Evolutionary conservation across 2,888 invertebrate species (phyloP), one percentile per base, ranked within the genome.

Genomic region (Macropis europaea): DNA sequence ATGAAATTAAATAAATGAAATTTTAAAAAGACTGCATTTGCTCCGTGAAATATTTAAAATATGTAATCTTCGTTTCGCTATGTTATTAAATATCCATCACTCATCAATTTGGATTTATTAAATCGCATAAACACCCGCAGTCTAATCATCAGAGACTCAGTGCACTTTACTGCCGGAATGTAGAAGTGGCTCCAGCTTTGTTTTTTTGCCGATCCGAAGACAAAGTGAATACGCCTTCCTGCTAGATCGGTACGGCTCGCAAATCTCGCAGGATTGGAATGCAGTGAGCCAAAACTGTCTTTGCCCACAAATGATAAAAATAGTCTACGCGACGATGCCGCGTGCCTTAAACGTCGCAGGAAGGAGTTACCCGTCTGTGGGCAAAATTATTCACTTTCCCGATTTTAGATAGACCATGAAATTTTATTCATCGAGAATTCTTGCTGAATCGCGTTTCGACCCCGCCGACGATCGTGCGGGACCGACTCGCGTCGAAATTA

Each of bases 221-320:
- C 50, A 28, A 66, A 50, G 45, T 26, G 50, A 28, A 28, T 24
- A 60, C 42, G 48, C 28, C 34, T 50, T 43, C 34, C 48, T 34
- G 40, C 50, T 28, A 61, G 28, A 66, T 61, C 50, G 64, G 50
- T 22, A 24, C n/a, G 62, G 43, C 62, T 52, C 50, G 66, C 66
- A 62, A 66, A 66, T 66, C 66, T 50, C 43, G 34, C 50, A 50
- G 66, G 66, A 61, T 61, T 66, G 66, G 66, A 66, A 66, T 52
- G 66, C 62, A 11, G 28, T 9, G 62, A 66, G 66, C 66, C 66
- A 66, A 66, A 66, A 62, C 50, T 61, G 66, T 66, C 66, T 47
- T 63, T 61, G 50, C 48, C 60, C 42, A 43, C 62, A 62, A 61
- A 66, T 62, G 66, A 61, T 61, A 66, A 66, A 66, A 66, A 66